A percentile compares a stretch with the other conserved stretches of the same genome.
Conservation (phyloP, 2,888 invertebrate genomes). For the Ryuthela nishihirai region DNA sequence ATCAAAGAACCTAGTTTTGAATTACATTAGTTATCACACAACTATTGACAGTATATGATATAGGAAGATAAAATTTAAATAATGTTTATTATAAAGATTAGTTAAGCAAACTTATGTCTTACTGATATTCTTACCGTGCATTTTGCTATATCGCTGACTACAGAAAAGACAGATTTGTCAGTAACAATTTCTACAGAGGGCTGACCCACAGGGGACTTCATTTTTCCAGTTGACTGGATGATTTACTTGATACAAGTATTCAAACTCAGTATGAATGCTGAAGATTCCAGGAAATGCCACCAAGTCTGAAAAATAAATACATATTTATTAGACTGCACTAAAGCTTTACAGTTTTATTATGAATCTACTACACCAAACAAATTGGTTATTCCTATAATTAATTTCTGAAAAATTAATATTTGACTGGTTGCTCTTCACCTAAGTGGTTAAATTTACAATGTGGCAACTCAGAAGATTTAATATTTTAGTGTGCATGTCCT, state of each 20-base stretch:
- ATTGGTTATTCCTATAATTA: too few species aligned
- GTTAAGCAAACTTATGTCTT: background rate
- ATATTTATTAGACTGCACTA: background rate
- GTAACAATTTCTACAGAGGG: slow-evolving; percentile 39
- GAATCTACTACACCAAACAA: too few species aligned
- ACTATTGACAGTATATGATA: too few species aligned
- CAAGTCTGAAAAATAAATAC: slow-evolving; percentile 12
- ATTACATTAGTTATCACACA: too few species aligned
- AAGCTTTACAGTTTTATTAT: background rate
- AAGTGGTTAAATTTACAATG: too few species aligned
- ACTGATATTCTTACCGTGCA: slow-evolving; percentile 8
- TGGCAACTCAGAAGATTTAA: too few species aligned
- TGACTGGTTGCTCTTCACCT: too few species aligned
- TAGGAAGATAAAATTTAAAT: too few species aligned
- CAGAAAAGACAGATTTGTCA: slow-evolving; percentile 34
- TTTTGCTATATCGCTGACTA: slow-evolving; percentile 18
- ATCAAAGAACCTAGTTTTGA: too few species aligned
- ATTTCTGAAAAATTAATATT: too few species aligned
- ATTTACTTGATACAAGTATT: slow-evolving; percentile 2
- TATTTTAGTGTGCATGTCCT: too few species aligned
- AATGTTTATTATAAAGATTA: too few species aligned
- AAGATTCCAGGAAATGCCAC: slow-evolving; percentile 41
- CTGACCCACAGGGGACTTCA: slow-evolving; percentile 39
- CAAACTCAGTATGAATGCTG: slow-evolving; percentile 10
- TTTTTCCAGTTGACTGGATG: slow-evolving; percentile 17